Evolutionary conservation across 1,140 invertebrate genomes (phyloP).

Genomic region (Babylonia areolata): DNA sequence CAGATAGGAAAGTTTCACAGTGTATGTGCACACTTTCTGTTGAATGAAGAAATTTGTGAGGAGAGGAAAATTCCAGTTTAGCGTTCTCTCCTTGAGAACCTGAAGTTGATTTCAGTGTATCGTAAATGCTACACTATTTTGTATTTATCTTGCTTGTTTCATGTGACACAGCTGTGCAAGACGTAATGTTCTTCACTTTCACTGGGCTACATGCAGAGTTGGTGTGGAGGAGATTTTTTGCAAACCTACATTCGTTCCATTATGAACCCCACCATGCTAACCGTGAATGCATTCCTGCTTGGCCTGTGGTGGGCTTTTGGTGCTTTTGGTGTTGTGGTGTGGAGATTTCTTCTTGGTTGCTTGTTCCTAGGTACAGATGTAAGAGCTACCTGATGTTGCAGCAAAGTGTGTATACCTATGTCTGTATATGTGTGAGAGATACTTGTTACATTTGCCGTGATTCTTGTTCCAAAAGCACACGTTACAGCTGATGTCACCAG

Average conservation of each 20-base stretch:
- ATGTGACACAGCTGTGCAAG: background rate
- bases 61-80: background rate
- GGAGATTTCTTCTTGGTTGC: background rate
- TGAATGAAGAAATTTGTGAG: background rate
- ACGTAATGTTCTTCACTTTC: background rate
- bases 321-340: background rate
- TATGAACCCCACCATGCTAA: background rate
- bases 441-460: background rate
- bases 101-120: background rate
- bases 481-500: background rate
- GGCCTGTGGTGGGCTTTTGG: slow-evolving; percentile 6
- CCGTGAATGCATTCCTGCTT: slow-evolving; percentile 16
- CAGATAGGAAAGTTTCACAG: too few relatives aligned
- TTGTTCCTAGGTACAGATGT: background rate
- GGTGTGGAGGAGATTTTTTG: background rate
- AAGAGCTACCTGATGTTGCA: background rate
- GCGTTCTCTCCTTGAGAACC: background rate
- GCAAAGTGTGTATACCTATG: background rate
- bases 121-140: background rate
- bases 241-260: background rate
- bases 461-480: background rate
- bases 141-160: background rate
- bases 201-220: background rate
- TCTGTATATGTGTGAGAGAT: background rate
- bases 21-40: background rate